Evolutionary conservation across 2,113 vertebrate species (phyloP).

Genomic region (Zosterops pallidus): DNA sequence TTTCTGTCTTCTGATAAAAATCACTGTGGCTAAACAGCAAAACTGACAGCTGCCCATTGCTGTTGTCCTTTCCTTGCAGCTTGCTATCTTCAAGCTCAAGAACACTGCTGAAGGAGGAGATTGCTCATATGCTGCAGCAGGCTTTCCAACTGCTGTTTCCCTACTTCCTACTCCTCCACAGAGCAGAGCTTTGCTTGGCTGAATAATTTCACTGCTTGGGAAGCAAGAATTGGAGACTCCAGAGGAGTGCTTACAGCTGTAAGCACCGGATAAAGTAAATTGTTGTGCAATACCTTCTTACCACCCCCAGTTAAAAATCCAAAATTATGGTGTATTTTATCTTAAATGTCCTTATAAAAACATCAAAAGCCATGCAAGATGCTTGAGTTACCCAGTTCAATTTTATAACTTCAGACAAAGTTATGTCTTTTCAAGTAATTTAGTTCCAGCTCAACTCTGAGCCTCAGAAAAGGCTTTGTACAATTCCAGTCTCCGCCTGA

Average conservation of each 20-base stretch:
- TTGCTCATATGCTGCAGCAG: constrained; percentile 47
- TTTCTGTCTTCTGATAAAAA: constrained; percentile 26
- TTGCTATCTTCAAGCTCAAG: background rate
- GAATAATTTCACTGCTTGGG: background rate
- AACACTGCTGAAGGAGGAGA: background rate
- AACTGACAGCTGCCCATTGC: constrained; percentile 44
- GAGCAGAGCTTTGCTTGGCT: background rate
- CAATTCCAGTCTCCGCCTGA: background rate
- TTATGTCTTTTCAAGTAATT: constrained; percentile 6
- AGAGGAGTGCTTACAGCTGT: background rate
- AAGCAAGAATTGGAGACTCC: background rate
- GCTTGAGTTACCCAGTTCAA: background rate
- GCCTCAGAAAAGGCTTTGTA: background rate
- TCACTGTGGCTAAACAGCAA: constrained; percentile 9
- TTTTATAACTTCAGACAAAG: constrained; percentile 1
- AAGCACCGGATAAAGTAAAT: background rate
- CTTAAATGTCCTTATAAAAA: background rate
- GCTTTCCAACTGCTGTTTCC: background rate
- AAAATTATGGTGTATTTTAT: background rate
- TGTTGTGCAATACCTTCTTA: background rate
- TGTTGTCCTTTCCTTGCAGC: constrained; percentile 6
- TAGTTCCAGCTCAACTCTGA: background rate
- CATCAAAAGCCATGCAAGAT: background rate
- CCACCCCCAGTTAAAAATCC: background rate
- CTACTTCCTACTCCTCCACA: background rate